Evolutionary conservation across 1,140 invertebrate species (phyloP).

Genomic region (Aporrectodea caliginosa): DNA sequence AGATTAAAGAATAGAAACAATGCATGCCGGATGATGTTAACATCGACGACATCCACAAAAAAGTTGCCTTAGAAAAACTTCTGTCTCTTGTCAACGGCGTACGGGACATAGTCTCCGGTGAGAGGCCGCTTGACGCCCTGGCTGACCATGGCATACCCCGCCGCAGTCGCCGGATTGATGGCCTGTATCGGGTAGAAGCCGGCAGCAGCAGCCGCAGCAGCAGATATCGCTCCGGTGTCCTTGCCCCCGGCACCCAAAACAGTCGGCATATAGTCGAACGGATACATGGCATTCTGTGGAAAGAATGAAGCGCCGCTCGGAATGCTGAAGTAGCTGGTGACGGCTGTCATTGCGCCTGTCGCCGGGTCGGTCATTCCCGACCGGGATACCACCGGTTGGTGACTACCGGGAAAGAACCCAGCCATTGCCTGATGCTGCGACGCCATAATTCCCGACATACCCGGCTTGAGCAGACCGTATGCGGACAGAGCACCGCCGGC

Average conservation of each 20-base stretch:
- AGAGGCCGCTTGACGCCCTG: background rate
- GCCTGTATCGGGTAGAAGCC: background rate
- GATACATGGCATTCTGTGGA: background rate
- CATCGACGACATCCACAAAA: too few relatives aligned
- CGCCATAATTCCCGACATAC: background rate
- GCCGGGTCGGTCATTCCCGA: background rate
- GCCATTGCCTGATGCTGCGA: background rate
- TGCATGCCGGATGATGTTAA: too few relatives aligned
- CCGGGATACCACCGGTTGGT: background rate
- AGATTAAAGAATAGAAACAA: too few relatives aligned
- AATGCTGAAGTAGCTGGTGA: background rate
- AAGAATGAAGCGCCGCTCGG: background rate
- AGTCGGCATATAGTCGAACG: background rate
- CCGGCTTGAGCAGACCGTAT: background rate
- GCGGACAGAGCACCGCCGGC: background rate
- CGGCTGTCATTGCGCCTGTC: background rate
- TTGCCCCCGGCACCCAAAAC: background rate
- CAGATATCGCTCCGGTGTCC: background rate
- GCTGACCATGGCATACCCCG: background rate
- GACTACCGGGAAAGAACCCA: background rate
- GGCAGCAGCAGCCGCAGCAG: background rate
- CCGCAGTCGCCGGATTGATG: background rate
- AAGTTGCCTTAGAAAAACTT: background rate
- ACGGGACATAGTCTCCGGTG: background rate
- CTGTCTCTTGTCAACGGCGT: background rate